phyloP scores from a whole-genome alignment of 2,888 invertebrate genomes.

The Cremastinae sp. region DNA sequence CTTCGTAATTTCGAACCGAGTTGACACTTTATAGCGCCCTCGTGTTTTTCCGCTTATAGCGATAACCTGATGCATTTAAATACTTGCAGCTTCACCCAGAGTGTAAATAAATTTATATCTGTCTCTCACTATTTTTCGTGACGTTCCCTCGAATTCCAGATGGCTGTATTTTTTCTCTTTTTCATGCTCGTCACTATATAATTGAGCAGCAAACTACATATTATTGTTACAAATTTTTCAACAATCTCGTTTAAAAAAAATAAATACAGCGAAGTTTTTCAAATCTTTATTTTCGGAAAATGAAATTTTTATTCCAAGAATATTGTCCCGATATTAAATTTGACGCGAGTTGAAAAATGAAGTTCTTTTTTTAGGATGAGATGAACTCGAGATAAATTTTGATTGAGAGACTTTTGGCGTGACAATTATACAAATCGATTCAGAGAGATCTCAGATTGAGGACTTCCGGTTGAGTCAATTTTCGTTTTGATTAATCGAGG shows the following conservation, averaged over 20 bases:
- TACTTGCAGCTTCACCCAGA: conserved; percentile 17
- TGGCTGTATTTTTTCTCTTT: neutral
- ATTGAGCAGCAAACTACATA: neutral
- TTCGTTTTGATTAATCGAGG: conserved; percentile 30
- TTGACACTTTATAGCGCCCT: conserved; percentile 52
- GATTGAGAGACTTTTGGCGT: neutral
- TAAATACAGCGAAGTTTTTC: too few relatives aligned
- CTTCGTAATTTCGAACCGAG: conserved; percentile 44
- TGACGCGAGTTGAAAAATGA: too few relatives aligned
- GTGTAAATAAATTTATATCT: conserved; percentile 40
- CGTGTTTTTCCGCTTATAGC: conserved; percentile 36
- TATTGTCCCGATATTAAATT: too few relatives aligned
- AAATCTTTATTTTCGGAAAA: too few relatives aligned
- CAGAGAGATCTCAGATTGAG: neutral
- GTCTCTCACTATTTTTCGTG: conserved; percentile 38
- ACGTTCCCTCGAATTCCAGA: conserved; percentile 12
- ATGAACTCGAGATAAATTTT: too few relatives aligned
- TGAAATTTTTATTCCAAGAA: too few relatives aligned
- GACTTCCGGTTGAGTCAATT: conserved; percentile 27
- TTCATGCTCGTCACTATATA: neutral
- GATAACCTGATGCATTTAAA: conserved; percentile 37
- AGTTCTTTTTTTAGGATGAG: too few relatives aligned
- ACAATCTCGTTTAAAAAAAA: too few relatives aligned
- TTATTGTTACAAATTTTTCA: neutral
- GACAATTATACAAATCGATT: neutral